phyloP scores from a whole-genome alignment of 2,113 vertebrate genomes.

The Gadus macrocephalus region DNA sequence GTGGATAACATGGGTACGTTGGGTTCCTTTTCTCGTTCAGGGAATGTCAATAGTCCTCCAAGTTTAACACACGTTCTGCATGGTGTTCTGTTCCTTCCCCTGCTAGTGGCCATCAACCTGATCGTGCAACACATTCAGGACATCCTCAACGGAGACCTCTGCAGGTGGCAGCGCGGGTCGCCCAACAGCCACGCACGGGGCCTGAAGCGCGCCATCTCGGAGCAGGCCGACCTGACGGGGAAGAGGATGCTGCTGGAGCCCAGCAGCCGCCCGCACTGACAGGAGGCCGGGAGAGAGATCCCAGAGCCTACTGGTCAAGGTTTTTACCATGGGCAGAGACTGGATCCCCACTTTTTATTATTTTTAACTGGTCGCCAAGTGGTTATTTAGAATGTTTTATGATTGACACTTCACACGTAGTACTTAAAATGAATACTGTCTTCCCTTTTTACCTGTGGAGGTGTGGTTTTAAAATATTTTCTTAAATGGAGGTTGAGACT shows the following conservation, averaged over 20 bases:
- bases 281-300: background rate
- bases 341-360: too few relatives aligned
- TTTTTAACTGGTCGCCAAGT: too few relatives aligned
- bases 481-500: too few relatives aligned
- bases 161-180: conserved; percentile 85
- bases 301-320: background rate
- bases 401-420: too few relatives aligned
- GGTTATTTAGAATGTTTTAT: too few relatives aligned
- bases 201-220: conserved; percentile 78
- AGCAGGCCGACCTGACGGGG: conserved; percentile 65
- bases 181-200: conserved; percentile 71
- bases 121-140: conserved; percentile 99
- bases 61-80: too few relatives aligned
- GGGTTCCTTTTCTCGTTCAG: background rate
- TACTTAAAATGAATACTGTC: too few relatives aligned
- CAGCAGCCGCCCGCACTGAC: conserved; percentile 90
- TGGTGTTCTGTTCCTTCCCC: background rate
- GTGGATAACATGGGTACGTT: conserved; percentile 97
- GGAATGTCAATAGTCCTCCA: too few relatives aligned
- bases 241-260: conserved; percentile 89
- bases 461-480: too few relatives aligned
- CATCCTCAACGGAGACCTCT: conserved; percentile 90
- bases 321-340: too few relatives aligned
- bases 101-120: conserved; percentile 92
- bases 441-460: too few relatives aligned